Conservation (phyloP, 2,888 invertebrate genomes). For the Melolontha melolontha region DNA sequence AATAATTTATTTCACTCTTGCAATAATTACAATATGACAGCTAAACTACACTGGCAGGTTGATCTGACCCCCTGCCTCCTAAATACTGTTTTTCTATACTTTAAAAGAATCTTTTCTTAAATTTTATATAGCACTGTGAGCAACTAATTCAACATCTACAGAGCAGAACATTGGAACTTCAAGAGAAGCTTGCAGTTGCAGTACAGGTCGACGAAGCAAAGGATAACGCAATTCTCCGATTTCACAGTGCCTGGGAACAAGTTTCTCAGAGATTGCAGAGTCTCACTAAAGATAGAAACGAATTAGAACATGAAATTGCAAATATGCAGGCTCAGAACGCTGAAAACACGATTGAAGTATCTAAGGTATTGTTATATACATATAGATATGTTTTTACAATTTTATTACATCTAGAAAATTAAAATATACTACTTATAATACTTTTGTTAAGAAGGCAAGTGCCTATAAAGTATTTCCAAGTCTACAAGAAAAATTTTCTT, state of each 20-base stretch:
- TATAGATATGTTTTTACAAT: no score
- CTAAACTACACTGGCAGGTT: no score
- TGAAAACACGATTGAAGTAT: conserved; percentile 56
- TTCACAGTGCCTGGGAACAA: conserved; percentile 74
- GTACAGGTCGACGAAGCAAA: conserved; percentile 82
- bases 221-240: conserved; percentile 75
- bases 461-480: no score
- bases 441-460: no score
- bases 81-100: no score
- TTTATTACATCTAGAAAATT: no score
- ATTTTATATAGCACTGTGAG: conserved; percentile 76
- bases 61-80: no score
- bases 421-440: no score
- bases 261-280: conserved; percentile 60
- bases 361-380: conserved; percentile 52
- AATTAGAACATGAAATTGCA: conserved; percentile 55
- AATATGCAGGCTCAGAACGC: conserved; percentile 53
- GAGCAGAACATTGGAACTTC: conserved; percentile 78
- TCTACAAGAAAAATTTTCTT: no score
- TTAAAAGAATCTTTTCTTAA: no score
- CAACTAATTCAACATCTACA: conserved; percentile 81
- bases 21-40: no score
- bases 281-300: conserved; percentile 58
- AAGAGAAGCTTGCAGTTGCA: conserved; percentile 84
- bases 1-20: no score